Conservation (phyloP, 2,113 vertebrate species). For the Spermophilus dauricus region DNA sequence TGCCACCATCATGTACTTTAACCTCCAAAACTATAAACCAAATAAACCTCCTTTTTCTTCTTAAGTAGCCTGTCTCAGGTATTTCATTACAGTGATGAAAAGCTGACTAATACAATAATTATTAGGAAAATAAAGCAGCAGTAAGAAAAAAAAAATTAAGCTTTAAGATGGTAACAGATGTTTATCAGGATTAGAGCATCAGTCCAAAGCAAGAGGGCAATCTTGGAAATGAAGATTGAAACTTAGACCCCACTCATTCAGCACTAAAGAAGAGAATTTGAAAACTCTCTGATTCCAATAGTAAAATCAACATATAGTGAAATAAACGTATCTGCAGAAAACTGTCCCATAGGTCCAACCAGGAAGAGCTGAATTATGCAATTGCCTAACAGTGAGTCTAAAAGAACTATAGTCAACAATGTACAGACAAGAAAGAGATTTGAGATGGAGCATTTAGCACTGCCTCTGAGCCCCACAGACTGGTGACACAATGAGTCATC, state of each 20-base stretch:
- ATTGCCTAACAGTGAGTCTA: not conserved
- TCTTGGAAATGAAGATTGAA: not conserved
- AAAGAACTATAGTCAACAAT: slow-evolving; percentile 13
- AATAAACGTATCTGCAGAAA: slow-evolving; percentile 25
- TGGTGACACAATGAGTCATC: not conserved
- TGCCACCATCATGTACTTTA: no score
- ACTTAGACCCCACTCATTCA: not conserved
- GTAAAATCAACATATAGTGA: slow-evolving; percentile 39
- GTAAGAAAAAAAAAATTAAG: not conserved
- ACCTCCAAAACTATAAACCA: not conserved
- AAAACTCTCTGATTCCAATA: not conserved
- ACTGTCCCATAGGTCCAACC: not conserved
- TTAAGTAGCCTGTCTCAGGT: not conserved
- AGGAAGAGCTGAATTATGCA: slow-evolving; percentile 55
- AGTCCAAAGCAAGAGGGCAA: not conserved
- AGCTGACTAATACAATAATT: not conserved
- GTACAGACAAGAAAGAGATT: not conserved
- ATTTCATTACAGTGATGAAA: not conserved
- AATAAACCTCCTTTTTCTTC: not conserved
- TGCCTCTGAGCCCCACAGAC: not conserved
- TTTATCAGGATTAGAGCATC: not conserved
- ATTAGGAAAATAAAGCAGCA: not conserved
- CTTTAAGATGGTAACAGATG: not conserved
- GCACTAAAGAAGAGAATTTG: not conserved
- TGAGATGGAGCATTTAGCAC: not conserved